These are phyloP conservation scores for Nasonovia ribisnigri DNA, from an alignment of 2,888 invertebrate genomes.

Conservation along the genomic window DNA sequence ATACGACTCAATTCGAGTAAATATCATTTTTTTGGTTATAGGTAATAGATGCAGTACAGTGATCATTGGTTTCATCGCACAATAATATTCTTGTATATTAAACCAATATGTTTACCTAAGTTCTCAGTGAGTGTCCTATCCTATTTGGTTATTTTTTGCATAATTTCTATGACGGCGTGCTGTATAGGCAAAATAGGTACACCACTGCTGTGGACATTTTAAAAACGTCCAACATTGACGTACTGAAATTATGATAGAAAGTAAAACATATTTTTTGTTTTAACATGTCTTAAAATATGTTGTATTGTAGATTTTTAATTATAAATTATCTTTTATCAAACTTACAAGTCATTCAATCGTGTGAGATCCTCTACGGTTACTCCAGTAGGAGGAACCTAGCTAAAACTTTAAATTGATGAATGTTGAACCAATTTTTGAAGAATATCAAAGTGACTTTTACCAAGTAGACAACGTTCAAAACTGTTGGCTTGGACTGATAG, in stretches of 20 bases:
- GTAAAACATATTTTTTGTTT: not conserved
- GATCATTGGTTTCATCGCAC: not conserved
- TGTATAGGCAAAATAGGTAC: not conserved
- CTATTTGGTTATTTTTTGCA: too few species aligned
- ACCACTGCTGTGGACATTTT: not conserved
- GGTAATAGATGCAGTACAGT: too few species aligned
- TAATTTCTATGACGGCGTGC: too few species aligned
- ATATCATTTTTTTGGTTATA: too few species aligned
- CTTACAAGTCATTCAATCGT: not conserved
- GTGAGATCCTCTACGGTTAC: not conserved
- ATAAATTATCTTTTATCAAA: not conserved
- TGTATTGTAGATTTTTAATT: not conserved
- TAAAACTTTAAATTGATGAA: not conserved
- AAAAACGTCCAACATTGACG: too few species aligned
- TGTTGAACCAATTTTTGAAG: not conserved
- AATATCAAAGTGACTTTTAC: not conserved
- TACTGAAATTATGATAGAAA: not conserved
- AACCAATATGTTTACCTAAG: too few species aligned
- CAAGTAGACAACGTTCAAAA: not conserved
- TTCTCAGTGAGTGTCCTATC: too few species aligned
- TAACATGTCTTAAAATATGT: not conserved
- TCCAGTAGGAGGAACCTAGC: not conserved
- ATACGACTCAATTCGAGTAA: too few species aligned
- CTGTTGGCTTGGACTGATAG: not conserved
- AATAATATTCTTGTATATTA: not conserved